A percentile compares a stretch with the other conserved stretches of the same genome.
Evolutionary conservation across 2,888 invertebrate genomes (phyloP).

Genomic region (Dendrolimus pini): DNA sequence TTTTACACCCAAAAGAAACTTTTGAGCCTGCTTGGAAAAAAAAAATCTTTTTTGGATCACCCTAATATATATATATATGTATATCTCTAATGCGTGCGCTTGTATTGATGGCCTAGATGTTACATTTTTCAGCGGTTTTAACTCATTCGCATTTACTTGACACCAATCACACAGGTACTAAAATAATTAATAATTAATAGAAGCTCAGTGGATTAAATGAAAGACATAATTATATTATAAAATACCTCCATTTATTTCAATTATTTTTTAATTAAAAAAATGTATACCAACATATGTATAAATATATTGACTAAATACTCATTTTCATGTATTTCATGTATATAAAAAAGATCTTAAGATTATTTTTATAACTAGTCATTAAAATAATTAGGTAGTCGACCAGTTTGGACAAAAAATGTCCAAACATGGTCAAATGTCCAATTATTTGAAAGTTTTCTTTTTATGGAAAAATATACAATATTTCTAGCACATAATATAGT

Average conservation of each 20-base stretch:
- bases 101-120: no score
- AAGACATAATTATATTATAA: conserved; percentile 23
- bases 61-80: no score
- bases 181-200: no score
- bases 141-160: no score
- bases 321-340: conserved; percentile 31
- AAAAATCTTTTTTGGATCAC: no score
- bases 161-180: no score
- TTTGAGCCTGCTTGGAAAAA: no score
- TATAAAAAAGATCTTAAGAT: conserved; percentile 24
- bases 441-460: conserved; percentile 36
- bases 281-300: conserved; percentile 42
- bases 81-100: no score
- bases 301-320: conserved; percentile 50
- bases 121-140: no score
- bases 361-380: conserved; percentile 18
- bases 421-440: conserved; percentile 68
- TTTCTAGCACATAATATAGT: conserved; percentile 15
- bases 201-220: no score
- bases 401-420: conserved; percentile 34
- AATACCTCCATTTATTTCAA: conserved; percentile 60
- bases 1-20: no score
- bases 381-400: conserved; percentile 65
- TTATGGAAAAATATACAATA: conserved; percentile 8
- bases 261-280: conserved; percentile 51